Evolutionary conservation across 2,113 vertebrate genomes (phyloP), one percentile per base, ranked within the genome.

Genomic region (Aegithalos caudatus): DNA sequence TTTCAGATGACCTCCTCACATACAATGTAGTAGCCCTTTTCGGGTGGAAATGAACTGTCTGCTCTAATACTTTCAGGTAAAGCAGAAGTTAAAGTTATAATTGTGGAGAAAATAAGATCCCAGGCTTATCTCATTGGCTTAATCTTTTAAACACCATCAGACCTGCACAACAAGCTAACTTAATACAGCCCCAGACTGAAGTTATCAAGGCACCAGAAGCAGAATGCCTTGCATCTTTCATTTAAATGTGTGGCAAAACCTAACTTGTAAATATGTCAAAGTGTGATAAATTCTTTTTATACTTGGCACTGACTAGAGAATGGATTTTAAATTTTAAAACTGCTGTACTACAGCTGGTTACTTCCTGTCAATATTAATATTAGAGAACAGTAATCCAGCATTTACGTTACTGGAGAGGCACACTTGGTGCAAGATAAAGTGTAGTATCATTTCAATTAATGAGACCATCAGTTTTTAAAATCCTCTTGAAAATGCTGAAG

Each of bases 1-100:
- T 94, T 95, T 82, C 87, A 93, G 81, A 80, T 92, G 81, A 96
- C 93, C 95, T 96, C 92, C 51, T 90, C 78, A 80, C 90, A 85
- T 50, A 86, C 50, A 66, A 54, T 51, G 67, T 54, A 62, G 81
- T 92, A 81, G 47, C 31, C 50, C 67, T 92, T 95, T 94, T 93
- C 71, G 78, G 58, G 66, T 82, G 57, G 90, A 94, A 96, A 95
- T 95, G 94, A 96, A 88, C 62, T 94, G 81, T 94, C 93, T 91
- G 51, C 88, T 95, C 62, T 82, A 91, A 95, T 84, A 84, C 81
- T 81, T 92, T 42, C 65, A 87, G 84, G 89, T 81, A 81, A 85
- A 91, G 73, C 0, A 1, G 45, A 37, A 89, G 83, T 95, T 96
- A 87, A 84, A 91, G 53, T 91, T 91, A 92, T 69, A 94, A 92